Conservation (phyloP, 1,140 invertebrate species). For the Episyrphus balteatus region DNA sequence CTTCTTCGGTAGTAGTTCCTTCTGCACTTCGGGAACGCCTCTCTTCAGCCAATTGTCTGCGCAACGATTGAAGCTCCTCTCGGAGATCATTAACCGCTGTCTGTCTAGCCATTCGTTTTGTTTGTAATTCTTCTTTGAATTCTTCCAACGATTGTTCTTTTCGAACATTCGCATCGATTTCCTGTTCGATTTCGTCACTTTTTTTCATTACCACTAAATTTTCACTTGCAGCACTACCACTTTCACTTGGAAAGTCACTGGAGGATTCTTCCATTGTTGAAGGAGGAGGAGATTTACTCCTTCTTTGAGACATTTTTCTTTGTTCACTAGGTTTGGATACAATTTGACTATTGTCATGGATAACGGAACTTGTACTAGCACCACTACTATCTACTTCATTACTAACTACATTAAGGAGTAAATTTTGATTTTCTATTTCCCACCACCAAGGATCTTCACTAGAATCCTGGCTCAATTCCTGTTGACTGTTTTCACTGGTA, state of each 20-base stretch:
- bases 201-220: background rate
- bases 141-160: constrained; percentile 36
- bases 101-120: constrained; percentile 45
- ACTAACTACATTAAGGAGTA: constrained; percentile 19
- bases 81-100: constrained; percentile 45
- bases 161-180: constrained; percentile 1
- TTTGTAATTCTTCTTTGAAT: constrained; percentile 44
- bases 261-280: background rate
- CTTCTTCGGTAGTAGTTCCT: constrained; percentile 1
- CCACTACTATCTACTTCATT: background rate
- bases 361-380: background rate
- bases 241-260: background rate
- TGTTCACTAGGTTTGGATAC: background rate
- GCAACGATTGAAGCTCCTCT: constrained; percentile 43
- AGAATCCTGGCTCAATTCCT: background rate
- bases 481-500: constrained; percentile 7
- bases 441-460: constrained; percentile 31
- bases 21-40: constrained; percentile 34
- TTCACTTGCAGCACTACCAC: background rate
- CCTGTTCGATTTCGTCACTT: constrained; percentile 2
- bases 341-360: background rate
- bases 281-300: background rate
- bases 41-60: constrained; percentile 41
- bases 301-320: background rate
- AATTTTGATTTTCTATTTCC: constrained; percentile 29